phyloP scores from a whole-genome alignment of 2,113 vertebrate species.

The Malaclemys terrapin region DNA sequence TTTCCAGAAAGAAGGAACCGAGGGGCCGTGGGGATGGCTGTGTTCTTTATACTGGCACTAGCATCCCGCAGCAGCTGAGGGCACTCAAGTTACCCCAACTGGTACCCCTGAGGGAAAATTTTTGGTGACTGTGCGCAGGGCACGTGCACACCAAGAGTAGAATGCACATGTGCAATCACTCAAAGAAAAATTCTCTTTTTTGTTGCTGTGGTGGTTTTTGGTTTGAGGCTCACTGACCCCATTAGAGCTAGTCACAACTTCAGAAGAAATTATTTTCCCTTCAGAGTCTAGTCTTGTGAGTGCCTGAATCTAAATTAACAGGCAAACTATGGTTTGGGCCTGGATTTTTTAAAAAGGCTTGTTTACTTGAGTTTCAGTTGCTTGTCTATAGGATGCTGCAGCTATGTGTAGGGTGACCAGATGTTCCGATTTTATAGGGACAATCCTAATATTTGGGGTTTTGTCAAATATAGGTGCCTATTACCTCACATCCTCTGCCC shows the following conservation, averaged over 20 bases:
- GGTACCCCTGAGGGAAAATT: not conserved
- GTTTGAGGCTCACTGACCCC: conserved; percentile 3
- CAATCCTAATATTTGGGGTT: too few species aligned
- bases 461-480: too few species aligned
- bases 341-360: not conserved
- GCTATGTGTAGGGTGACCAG: not conserved
- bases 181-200: not conserved
- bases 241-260: not conserved
- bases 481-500: too few species aligned
- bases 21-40: not conserved
- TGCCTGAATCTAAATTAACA: conserved; percentile 5
- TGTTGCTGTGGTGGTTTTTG: not conserved
- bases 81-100: not conserved
- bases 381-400: not conserved
- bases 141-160: not conserved
- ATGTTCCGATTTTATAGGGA: too few species aligned
- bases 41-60: not conserved
- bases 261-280: conserved; percentile 14
- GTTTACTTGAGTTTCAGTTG: not conserved
- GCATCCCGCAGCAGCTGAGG: not conserved
- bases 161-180: not conserved
- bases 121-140: not conserved
- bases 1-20: not conserved
- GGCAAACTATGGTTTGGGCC: not conserved
- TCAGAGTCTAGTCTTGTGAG: not conserved